Conservation (phyloP, 2,113 vertebrate species). For the Limnothrissa miodon region DNA sequence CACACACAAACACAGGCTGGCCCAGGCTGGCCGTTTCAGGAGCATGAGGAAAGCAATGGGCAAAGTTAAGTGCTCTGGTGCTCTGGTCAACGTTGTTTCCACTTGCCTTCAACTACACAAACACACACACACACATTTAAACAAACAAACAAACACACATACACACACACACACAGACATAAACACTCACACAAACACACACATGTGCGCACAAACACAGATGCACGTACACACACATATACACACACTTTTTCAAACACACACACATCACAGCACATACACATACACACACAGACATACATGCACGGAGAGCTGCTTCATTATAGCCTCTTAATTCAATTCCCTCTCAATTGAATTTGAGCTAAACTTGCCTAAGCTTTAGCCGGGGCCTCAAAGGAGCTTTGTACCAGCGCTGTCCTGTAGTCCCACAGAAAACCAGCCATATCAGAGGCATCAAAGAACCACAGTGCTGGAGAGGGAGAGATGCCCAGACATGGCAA, state of each 20-base stretch:
- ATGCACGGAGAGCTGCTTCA: background rate
- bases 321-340: slow-evolving; percentile 4
- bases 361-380: background rate
- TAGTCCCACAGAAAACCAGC: background rate
- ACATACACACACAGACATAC: background rate
- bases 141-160: background rate
- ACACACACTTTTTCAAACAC: background rate
- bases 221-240: background rate
- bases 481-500: too few species aligned
- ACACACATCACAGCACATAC: background rate
- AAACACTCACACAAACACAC: too few species aligned
- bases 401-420: background rate
- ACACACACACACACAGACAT: too few species aligned
- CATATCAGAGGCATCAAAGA: too few species aligned
- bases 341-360: background rate
- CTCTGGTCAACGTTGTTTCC: too few species aligned
- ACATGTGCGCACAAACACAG: background rate
- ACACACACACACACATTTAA: background rate
- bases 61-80: too few species aligned
- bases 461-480: too few species aligned
- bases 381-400: background rate
- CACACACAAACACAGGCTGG: background rate
- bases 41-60: too few species aligned
- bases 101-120: too few species aligned
- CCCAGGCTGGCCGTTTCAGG: too few species aligned